Conservation (phyloP, 2,888 invertebrate species). For the Cataglyphis altisquamis region DNA sequence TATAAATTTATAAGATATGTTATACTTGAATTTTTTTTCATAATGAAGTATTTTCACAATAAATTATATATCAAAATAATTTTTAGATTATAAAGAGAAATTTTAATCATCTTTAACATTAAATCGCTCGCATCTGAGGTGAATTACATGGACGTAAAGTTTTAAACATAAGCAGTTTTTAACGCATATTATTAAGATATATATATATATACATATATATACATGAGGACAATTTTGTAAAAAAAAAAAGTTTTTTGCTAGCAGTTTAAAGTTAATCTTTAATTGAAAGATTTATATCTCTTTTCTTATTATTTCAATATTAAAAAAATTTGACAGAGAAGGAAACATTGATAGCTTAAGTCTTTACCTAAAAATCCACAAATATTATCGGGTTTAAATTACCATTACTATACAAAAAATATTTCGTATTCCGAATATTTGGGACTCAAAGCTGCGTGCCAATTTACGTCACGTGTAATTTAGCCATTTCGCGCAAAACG, state of each 20-base stretch:
- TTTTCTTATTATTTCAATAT: background rate
- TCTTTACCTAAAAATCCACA: conserved; percentile 10
- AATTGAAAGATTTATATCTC: background rate
- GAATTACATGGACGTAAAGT: background rate
- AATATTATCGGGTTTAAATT: conserved; percentile 54
- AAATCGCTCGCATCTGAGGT: background rate
- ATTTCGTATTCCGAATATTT: conserved; percentile 48
- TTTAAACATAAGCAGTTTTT: background rate
- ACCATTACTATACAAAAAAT: conserved; percentile 61
- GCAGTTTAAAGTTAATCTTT: background rate
- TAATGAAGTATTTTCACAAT: background rate
- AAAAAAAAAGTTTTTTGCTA: background rate
- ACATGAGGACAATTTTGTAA: background rate
- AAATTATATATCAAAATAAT: conserved; percentile 6
- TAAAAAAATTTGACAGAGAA: background rate
- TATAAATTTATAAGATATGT: background rate
- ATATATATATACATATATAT: background rate
- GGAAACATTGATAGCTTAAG: background rate
- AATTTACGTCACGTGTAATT: conserved; percentile 72
- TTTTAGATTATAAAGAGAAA: background rate
- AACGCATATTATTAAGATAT: background rate
- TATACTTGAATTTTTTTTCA: background rate
- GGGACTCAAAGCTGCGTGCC: conserved; percentile 65
- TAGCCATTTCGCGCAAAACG: conserved; percentile 64
- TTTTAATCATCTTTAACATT: background rate